Base-by-base conservation (phyloP, 2,113 vertebrate genomes). In the Aptenodytes patagonicus region DNA sequence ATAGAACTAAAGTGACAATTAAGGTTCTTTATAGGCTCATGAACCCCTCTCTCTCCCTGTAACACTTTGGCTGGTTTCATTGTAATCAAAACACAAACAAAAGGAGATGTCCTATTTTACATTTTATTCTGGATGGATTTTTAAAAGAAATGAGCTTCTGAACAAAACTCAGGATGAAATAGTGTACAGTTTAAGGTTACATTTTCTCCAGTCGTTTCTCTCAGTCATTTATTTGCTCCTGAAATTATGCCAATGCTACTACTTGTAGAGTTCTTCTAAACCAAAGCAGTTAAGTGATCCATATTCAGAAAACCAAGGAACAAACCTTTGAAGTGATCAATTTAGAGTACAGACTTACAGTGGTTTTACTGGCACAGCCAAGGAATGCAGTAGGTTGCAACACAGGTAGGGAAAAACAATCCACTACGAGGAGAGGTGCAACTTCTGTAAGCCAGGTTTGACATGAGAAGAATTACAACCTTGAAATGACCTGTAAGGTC, bases 371-470 rank as follows among this genome's bases (percentile, higher is more conserved):
- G 47, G 10, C 40, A 73, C 15, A 77, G 22, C 10, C 17, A 73
- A 44, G 5, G 19, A 72, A 64, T 31, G 17, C 11, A 25, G 6
- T 20, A 26, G 5, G 13, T 16, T 72, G 24, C 64, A 87, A 69
- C 1, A 15, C 21, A 36, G 5, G 3, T 19, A 57, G 4, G 17
- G 8, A 93, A 42, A 3, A 81, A 14, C 13, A 87, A 58, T 20
- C 26, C 6, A 5, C 20, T 44, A 8, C 0, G 0, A 83, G 49
- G 16, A 77, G 46, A 71, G 14, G 5, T 34, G 13, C 0, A 7
- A 20, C 3, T 54, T 84, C 60, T 49, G 22, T 36, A 84, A 91
- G 7, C 16, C 7, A 72, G 5, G 10, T 51, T 69, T 65, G 8
- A 29, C 24, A 57, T 19, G 6, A 70, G 55, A 38, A 62, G n/a